Base-by-base conservation (phyloP, 1,140 invertebrate species). In the Episyrphus balteatus region DNA sequence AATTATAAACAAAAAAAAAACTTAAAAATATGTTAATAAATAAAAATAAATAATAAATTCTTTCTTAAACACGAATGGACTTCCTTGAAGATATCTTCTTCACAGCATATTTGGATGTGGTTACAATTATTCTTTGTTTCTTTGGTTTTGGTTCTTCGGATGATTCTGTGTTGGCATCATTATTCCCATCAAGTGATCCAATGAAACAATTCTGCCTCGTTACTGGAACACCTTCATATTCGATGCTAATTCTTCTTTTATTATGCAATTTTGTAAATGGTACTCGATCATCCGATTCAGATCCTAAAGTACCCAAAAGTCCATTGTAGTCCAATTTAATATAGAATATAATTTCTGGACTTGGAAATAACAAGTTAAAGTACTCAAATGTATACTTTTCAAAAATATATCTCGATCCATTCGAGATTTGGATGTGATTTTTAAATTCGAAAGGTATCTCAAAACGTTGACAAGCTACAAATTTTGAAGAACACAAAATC, bases 151-250 rank as follows among this genome's bases (percentile, higher is more conserved):
- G 21, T 8, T 26, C 21, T 26, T 26, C n/a, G n/a, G n/a, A n/a
- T n/a, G n/a, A n/a, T n/a, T n/a, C 21, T 26, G 8, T 26, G 21
- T 26, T 26, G 21, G 21, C 3, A 8, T 5, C 21, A n/a, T 26
- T 8, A 26, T 26, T 26, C 8, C 21, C 21, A 26, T 26, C 21
- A 26, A 60, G 19, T 8, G 37, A 48, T 21, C 62, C 62, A 0
- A 65, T 39, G 18, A 65, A 65, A 37, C 62, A 64, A 34, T 65
- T 64, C 39, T 64, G 62, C 6, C 62, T 54, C 47, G 50, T 51
- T 11, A 65, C 62, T 5, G 62, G 53, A 21, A 57, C 59, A 3
- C 57, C 58, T 19, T 44, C 46, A 42, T 62, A 56, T 36, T 21
- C 1, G 9, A 9, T 3, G 46, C 13, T 37, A 42, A 15, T 39